Evolutionary conservation across 2,113 vertebrate species (phyloP).

Genomic region (Boleophthalmus pectinirostris): DNA sequence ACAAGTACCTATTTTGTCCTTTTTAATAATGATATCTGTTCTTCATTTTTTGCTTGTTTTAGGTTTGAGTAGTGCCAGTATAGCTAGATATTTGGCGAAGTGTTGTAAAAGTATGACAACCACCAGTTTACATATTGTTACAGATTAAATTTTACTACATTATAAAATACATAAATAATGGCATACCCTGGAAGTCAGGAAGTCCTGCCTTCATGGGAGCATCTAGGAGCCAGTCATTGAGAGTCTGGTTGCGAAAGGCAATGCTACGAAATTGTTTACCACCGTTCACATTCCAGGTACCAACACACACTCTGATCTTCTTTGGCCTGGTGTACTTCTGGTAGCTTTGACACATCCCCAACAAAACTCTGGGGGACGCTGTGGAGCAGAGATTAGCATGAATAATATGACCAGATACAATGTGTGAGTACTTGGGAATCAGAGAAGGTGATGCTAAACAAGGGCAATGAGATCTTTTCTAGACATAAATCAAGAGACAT

Average conservation of each 20-base stretch:
- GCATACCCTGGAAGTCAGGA: conserved; percentile 91
- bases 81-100: too few relatives aligned
- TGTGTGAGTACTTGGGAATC: background rate
- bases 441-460: background rate
- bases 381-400: conserved; percentile 23
- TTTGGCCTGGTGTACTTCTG: conserved; percentile 91
- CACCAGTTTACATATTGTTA: background rate
- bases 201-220: conserved; percentile 88
- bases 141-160: background rate
- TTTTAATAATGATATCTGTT: background rate
- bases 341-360: conserved; percentile 95
- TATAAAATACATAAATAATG: background rate
- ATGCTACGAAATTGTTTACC: conserved; percentile 98
- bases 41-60: too few relatives aligned
- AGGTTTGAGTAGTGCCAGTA: background rate
- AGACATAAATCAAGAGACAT: background rate
- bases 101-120: background rate
- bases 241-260: conserved; percentile 95
- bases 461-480: background rate
- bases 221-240: conserved; percentile 97
- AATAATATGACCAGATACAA: background rate
- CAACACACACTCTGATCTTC: conserved; percentile 88
- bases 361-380: conserved; percentile 94
- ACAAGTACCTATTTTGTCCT: background rate
- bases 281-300: conserved; percentile 97